Percentiles rank a stretch among this genome's conserved stretches.
phyloP scores from a whole-genome alignment of 2,888 invertebrate genomes.

The Agrochola macilenta region DNA sequence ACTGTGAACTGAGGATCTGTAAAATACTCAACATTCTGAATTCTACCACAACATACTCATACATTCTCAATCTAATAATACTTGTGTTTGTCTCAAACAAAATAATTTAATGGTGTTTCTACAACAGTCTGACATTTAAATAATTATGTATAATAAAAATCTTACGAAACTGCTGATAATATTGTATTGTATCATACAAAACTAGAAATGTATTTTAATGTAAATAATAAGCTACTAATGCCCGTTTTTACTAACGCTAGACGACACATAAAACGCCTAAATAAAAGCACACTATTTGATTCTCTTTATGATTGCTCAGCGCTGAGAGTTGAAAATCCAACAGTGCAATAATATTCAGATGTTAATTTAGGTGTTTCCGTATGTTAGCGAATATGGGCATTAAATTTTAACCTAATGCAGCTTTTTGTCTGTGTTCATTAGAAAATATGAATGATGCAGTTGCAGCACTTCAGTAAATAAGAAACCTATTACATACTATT shows the following conservation, averaged over 20 bases:
- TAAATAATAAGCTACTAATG: neutral
- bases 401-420: neutral
- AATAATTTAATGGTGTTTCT: conserved; percentile 11
- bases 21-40: conserved; percentile 39
- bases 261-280: neutral
- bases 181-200: neutral
- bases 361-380: neutral
- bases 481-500: too few species aligned
- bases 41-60: conserved; percentile 37
- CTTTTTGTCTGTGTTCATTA: neutral
- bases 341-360: neutral
- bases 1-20: conserved; percentile 77
- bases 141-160: neutral
- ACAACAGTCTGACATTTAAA: neutral
- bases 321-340: neutral
- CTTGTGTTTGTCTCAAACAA: conserved; percentile 33
- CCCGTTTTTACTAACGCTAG: neutral
- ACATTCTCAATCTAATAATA: conserved; percentile 46
- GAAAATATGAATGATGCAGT: neutral
- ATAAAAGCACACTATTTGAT: neutral
- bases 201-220: neutral
- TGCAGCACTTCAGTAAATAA: conserved; percentile 1
- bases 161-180: neutral
- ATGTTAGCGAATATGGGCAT: too few species aligned
- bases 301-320: neutral